phyloP scores from a whole-genome alignment of 2,797 vertebrate species.

The Philypnodon macrostomus region DNA sequence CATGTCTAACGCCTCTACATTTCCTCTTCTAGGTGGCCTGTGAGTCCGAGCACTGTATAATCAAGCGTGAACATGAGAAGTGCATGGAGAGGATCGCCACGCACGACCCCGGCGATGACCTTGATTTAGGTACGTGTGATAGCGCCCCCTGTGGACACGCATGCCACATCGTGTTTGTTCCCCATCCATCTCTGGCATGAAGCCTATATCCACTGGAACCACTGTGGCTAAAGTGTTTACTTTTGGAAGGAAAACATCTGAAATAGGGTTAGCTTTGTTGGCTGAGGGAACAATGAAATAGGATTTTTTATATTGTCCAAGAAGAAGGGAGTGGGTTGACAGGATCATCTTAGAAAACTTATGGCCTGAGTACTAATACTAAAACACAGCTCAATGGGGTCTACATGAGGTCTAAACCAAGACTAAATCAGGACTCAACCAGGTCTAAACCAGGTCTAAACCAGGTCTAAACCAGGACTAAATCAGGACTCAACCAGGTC shows the following conservation, averaged over 20 bases:
- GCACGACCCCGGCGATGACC: slow-evolving; percentile 57
- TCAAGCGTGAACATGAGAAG: slow-evolving; percentile 87
- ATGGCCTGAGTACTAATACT: too few species aligned
- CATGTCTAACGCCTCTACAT: too few species aligned
- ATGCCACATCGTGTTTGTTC: slow-evolving; percentile 10
- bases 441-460: too few species aligned
- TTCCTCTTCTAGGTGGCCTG: slow-evolving; percentile 70
- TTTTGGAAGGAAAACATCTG: slow-evolving; percentile 11
- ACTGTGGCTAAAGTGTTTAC: slow-evolving; percentile 15
- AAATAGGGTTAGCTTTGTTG: slow-evolving; percentile 2
- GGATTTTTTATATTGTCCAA: slow-evolving; percentile 9
- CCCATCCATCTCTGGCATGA: neutral
- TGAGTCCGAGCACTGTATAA: slow-evolving; percentile 84
- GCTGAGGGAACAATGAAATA: slow-evolving; percentile 2
- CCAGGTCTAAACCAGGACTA: too few species aligned
- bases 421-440: too few species aligned
- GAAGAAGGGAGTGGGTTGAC: slow-evolving; percentile 2
- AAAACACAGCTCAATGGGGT: too few species aligned
- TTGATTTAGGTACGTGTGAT: slow-evolving; percentile 60
- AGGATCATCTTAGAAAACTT: too few species aligned
- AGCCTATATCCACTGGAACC: neutral
- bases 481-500: too few species aligned
- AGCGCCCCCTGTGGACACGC: neutral
- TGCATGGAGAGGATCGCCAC: slow-evolving; percentile 84
- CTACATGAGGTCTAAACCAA: too few species aligned